phyloP scores from a whole-genome alignment of 1,140 invertebrate species.

The Drosophila tsacasi region DNA sequence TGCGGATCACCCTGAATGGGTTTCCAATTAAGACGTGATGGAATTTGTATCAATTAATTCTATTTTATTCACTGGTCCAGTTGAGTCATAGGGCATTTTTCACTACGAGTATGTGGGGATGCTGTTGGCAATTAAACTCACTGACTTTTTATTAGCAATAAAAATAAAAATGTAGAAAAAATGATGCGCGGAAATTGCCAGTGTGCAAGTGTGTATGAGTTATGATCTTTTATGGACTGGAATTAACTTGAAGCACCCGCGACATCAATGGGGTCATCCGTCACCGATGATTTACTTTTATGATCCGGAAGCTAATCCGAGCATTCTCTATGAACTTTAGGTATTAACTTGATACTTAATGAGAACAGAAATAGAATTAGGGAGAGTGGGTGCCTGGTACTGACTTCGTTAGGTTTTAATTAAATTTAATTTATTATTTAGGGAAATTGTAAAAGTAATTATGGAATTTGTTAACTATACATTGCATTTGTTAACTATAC shows the following conservation, averaged over 20 bases:
- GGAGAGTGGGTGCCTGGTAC: not conserved
- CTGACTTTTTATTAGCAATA: conserved; percentile 48
- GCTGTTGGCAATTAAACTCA: conserved; percentile 51
- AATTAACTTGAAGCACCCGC: conserved; percentile 56
- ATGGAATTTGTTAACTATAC: too few relatives aligned
- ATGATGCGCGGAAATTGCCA: conserved; percentile 5
- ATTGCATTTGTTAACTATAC: too few relatives aligned
- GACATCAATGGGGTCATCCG: conserved; percentile 25
- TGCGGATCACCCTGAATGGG: conserved; percentile 35
- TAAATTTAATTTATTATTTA: not conserved
- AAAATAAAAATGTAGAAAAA: conserved; percentile 35
- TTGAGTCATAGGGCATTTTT: conserved; percentile 42
- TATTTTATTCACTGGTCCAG: conserved; percentile 60
- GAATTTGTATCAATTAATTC: conserved; percentile 79
- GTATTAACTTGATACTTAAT: not conserved
- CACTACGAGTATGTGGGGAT: not conserved
- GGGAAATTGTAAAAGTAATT: not conserved
- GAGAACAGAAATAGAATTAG: too few relatives aligned
- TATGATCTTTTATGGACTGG: conserved; percentile 47
- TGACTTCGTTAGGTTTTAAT: too few relatives aligned
- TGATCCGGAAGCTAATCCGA: conserved; percentile 17
- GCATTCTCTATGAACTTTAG: not conserved
- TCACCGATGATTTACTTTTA: conserved; percentile 33
- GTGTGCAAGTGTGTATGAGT: conserved; percentile 25
- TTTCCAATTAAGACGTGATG: conserved; percentile 73